Evolutionary conservation across 2,113 vertebrate species (phyloP).

Genomic region (Albula goreensis): DNA sequence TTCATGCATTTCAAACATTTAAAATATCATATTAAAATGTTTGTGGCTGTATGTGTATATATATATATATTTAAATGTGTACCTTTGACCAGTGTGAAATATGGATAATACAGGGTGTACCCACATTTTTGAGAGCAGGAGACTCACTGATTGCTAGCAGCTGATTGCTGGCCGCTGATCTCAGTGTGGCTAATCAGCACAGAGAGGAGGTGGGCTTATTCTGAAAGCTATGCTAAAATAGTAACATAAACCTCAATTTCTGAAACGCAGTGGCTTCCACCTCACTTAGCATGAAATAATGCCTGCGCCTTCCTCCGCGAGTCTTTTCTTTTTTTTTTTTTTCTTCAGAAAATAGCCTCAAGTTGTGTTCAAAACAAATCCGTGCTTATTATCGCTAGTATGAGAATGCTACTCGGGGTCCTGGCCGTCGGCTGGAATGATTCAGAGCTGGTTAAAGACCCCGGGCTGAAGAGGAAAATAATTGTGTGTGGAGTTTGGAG

Average conservation of each 20-base stretch:
- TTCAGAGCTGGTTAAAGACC: not conserved
- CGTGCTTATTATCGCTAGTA: not conserved
- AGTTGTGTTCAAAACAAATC: slow-evolving; percentile 18
- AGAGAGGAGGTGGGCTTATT: not conserved
- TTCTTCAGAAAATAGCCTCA: not conserved
- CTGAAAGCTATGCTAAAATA: not conserved
- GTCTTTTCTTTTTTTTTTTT: not conserved
- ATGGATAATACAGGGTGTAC: not conserved
- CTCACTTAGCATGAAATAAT: slow-evolving; percentile 12
- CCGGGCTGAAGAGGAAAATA: no score
- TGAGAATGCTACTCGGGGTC: not conserved
- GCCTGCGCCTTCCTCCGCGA: not conserved
- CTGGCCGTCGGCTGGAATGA: not conserved
- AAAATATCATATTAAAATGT: not conserved
- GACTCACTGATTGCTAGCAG: not conserved
- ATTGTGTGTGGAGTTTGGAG: not conserved
- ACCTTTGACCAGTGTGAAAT: not conserved
- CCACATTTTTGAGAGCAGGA: not conserved
- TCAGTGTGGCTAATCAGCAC: not conserved
- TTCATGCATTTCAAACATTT: not conserved
- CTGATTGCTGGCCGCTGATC: not conserved
- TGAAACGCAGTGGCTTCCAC: not conserved
- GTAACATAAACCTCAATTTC: not conserved
- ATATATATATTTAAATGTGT: not conserved
- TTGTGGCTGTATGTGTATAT: not conserved